Percentiles rank a stretch among this genome's conserved stretches.
Evolutionary conservation across 2,888 invertebrate species (phyloP).

Genomic region (Formica aserva): DNA sequence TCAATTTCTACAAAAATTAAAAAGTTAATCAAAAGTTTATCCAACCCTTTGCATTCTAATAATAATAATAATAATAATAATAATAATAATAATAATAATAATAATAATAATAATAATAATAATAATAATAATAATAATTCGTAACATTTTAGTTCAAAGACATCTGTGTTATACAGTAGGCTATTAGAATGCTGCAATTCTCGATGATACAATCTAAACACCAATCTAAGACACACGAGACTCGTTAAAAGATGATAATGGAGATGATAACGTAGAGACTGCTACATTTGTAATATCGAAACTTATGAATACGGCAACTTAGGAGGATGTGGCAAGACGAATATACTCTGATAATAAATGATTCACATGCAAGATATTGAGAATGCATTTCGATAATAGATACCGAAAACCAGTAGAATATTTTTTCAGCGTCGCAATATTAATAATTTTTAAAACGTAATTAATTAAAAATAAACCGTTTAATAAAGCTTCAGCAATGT

Average conservation of each 20-base stretch:
- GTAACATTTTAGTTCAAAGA: constrained; percentile 11
- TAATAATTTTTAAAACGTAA: background rate
- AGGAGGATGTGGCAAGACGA: constrained; percentile 9
- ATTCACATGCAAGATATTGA: background rate
- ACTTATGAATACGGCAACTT: constrained; percentile 23
- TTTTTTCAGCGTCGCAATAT: background rate
- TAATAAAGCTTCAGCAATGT: background rate
- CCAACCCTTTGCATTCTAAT: background rate
- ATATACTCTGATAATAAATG: constrained; percentile 1
- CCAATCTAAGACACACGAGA: constrained; percentile 2
- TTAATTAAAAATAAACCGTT: constrained; percentile 16
- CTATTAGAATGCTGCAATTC: background rate
- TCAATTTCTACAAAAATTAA: background rate
- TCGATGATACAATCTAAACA: background rate
- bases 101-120: background rate
- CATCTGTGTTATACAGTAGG: background rate
- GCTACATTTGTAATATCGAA: constrained; percentile 16
- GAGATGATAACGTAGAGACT: constrained; percentile 1
- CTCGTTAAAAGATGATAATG: background rate
- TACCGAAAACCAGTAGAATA: background rate
- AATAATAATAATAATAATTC: background rate
- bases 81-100: constrained; percentile 1
- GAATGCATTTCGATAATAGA: background rate
- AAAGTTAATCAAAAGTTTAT: background rate
- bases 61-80: background rate